Percentiles rank a stretch among this genome's conserved stretches.
These are phyloP conservation scores for Tachina fera DNA, from an alignment of 2,888 invertebrate species.

Conservation along the genomic window DNA sequence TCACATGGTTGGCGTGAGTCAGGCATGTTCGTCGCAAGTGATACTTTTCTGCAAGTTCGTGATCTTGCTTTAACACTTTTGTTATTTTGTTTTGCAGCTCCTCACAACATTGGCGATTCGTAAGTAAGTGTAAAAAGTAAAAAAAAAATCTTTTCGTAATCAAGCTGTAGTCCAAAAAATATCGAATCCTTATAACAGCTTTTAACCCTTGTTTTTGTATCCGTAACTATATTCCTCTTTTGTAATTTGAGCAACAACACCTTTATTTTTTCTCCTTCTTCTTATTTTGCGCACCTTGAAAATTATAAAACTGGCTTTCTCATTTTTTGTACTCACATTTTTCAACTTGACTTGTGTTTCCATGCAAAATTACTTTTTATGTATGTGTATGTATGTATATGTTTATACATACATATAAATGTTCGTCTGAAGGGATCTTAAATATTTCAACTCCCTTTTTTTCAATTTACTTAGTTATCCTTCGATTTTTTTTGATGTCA, in stretches of 20 bases:
- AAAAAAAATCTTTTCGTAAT: constrained; percentile 3
- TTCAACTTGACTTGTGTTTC: not conserved
- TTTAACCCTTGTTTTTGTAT: constrained; percentile 1
- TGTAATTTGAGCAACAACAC: constrained; percentile 60
- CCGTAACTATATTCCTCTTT: not conserved
- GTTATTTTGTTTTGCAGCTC: not conserved
- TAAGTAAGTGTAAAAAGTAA: not conserved
- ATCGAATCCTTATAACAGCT: constrained; percentile 52
- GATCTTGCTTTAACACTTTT: too few relatives aligned
- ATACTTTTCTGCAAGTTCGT: too few relatives aligned
- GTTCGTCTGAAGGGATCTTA: constrained; percentile 1
- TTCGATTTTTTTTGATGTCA: constrained; percentile 47
- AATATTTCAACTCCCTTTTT: constrained; percentile 1
- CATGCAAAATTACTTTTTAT: not conserved
- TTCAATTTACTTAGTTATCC: constrained; percentile 2
- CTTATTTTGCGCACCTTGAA: constrained; percentile 34
- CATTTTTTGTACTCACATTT: not conserved
- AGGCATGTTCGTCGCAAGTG: too few relatives aligned
- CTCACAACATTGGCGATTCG: not conserved
- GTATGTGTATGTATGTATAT: not conserved
- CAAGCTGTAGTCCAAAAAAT: constrained; percentile 34
- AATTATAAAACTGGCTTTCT: constrained; percentile 43
- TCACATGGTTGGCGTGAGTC: too few relatives aligned
- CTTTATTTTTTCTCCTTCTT: constrained; percentile 17
- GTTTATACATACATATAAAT: not conserved